Evolutionary conservation across 2,113 vertebrate genomes (phyloP), one percentile per base, ranked within the genome.

Genomic region (Pluvianellus socialis): DNA sequence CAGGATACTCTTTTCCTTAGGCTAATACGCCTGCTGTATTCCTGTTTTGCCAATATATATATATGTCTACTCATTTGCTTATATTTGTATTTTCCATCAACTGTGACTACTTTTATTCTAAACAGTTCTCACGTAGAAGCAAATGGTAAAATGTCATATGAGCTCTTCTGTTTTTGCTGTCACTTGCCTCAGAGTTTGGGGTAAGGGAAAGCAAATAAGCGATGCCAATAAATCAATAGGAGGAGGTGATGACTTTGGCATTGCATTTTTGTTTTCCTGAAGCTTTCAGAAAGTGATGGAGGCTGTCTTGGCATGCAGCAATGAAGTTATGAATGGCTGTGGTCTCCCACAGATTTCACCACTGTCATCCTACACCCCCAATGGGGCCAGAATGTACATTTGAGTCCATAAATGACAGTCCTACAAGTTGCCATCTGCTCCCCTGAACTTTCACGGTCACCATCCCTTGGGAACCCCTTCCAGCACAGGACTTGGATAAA

Each of bases 261-360:
- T 95, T 96, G 90, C 79, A 91, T 96, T 93, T 80, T 92, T 91
- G 53, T 96, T 98, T 96, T 97, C 93, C 84, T 94, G 94, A 73
- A 93, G 96, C 95, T 97, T 97, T 96, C 92, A 95, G 90, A 92
- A 96, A 92, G 91, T 91, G 79, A 71, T 90, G 79, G 87, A 83
- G 10, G 52, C 92, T 93, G 84, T 61, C 8, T 30, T 91, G 91
- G 75, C 87, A 85, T 73, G 62, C 66, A 45, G 26, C 10, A 28
- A 61, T 42, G 86, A 94, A 92, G 49, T 49, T 96, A 86, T 58
- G 77, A 94, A 86, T 38, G 84, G 47, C 87, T 96, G 70, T 85
- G 92, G 85, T 82, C 71, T 79, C 59, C 81, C n/a, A 35, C 40
- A 58, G 88, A 67, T 95, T 77, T 82, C 77, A 83, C 35, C 79